Percentiles rank a stretch among this genome's conserved stretches.
These are phyloP conservation scores for Perognathus longimembris DNA, from an alignment of 2,113 vertebrate species.

Conservation along the genomic window DNA sequence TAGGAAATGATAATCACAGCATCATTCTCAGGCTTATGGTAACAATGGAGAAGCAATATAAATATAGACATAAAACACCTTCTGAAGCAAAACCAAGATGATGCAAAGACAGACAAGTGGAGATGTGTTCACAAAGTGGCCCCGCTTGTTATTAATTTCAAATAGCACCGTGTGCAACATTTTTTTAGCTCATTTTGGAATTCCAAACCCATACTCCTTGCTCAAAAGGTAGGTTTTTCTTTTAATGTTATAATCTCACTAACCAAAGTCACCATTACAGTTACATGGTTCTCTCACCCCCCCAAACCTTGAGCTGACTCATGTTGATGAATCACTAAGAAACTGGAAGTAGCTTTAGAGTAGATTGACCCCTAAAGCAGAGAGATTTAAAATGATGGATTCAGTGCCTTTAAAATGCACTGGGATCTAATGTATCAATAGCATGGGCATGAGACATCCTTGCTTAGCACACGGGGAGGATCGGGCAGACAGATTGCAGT, in stretches of 20 bases:
- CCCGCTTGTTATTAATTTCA: neutral
- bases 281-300: neutral
- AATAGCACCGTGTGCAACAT: neutral
- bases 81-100: neutral
- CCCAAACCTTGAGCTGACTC: neutral
- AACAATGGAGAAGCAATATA: neutral
- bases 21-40: slow-evolving; percentile 52
- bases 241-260: neutral
- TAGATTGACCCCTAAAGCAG: slow-evolving; percentile 38
- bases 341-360: slow-evolving; percentile 59
- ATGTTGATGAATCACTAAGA: slow-evolving; percentile 14
- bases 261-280: neutral
- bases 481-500: neutral
- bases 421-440: slow-evolving; percentile 55
- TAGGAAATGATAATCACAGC: slow-evolving; percentile 72
- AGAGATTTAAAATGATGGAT: slow-evolving; percentile 47
- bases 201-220: slow-evolving; percentile 32
- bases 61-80: neutral
- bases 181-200: neutral
- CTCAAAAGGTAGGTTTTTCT: slow-evolving; percentile 2
- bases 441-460: slow-evolving; percentile 23
- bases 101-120: slow-evolving; percentile 38
- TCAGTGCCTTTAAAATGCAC: slow-evolving; percentile 52
- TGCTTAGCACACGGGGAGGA: neutral
- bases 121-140: neutral